Evolutionary conservation across 2,888 invertebrate species (phyloP), one percentile per base, ranked within the genome.

Genomic region (Netelia melanura): DNA sequence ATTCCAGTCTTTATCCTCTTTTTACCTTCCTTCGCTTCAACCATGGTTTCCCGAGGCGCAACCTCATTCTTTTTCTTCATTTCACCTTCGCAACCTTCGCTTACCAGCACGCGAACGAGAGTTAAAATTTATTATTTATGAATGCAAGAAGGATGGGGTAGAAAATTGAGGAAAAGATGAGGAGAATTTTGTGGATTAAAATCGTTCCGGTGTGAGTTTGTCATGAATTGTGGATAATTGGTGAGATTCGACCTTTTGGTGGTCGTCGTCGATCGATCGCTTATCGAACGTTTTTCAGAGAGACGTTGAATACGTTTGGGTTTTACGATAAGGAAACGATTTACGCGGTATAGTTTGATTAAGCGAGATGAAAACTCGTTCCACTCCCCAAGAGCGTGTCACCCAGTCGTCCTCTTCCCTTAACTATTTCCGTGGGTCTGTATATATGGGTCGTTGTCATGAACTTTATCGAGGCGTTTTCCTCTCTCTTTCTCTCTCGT

Each of bases 31-130:
- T 61, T n/a, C 52, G 38, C 56, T 43, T 21, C 54, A n/a, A 11
- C 56, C 21, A 72, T 67, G 61, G 8, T 67, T 74, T 54, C 72
- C 71, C 70, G 64, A 56, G 75, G 71, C 52, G 17, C 70, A 75
- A 64, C 68, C 74, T 76, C 54, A 17, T 64, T 80, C 10, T 79
- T 84, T 81, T 78, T 68, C 30, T 74, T 61, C 67, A 56, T 81
- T 74, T 78, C 72, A 81, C 81, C 62, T 72, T 56, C 67, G 54
- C 23, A 56, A 70, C 54, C 72, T 65, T 21, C 62, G 74, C 64
- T 70, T 70, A 10, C 23, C 23, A 21, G n/a, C 14, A n/a, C 14
- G 23, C 65, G 17, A 38, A 62, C 38, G n/a, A 17, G 25, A 61
- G 30, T 64, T 30, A 11, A 64, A 48, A 25, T 30, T 30, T 38